Evolutionary conservation across 2,113 vertebrate genomes (phyloP).

Genomic region (Spizaetus ornatus): DNA sequence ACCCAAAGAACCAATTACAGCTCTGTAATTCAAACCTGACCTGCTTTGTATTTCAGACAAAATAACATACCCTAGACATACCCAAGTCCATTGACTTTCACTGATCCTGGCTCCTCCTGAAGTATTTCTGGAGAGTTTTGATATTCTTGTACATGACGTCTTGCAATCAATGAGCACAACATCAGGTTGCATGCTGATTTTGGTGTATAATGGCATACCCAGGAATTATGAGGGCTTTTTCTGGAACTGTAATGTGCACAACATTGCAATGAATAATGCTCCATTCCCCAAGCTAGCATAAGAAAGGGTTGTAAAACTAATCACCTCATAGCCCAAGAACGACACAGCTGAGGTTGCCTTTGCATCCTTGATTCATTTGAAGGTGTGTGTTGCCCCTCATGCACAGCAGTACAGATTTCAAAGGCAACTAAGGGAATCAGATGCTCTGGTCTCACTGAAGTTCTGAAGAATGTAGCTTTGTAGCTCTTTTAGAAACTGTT

Average conservation of each 20-base stretch:
- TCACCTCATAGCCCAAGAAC: not conserved
- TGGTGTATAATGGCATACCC: not conserved
- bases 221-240: slow-evolving; percentile 11
- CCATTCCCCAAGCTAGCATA: not conserved
- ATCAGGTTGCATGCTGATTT: not conserved
- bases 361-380: not conserved
- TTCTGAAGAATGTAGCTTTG: not conserved
- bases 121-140: not conserved
- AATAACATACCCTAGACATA: not conserved
- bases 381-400: not conserved
- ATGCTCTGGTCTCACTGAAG: not conserved
- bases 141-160: not conserved
- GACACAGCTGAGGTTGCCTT: not conserved
- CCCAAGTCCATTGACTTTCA: not conserved
- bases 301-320: slow-evolving; percentile 5
- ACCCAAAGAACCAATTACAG: not conserved
- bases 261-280: not conserved
- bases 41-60: not conserved
- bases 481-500: not conserved
- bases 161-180: not conserved
- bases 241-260: not conserved
- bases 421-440: not conserved
- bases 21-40: not conserved
- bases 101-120: not conserved
- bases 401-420: not conserved